Percentiles rank a stretch among this genome's conserved stretches.
phyloP scores from a whole-genome alignment of 2,113 vertebrate genomes.

The Vireo altiloquus region DNA sequence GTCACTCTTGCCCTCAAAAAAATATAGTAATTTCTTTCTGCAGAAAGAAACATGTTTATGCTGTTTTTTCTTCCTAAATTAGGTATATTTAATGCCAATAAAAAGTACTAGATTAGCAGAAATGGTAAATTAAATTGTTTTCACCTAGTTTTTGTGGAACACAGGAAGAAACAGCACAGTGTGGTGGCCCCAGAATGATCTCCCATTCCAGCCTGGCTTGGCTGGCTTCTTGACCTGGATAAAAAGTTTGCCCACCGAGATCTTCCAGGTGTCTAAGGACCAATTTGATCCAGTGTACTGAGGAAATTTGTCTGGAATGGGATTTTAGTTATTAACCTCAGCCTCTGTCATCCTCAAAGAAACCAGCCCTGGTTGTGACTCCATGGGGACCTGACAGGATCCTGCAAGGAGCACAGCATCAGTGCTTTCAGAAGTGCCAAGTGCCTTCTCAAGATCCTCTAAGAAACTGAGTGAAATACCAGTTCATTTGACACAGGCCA shows the following conservation, averaged over 20 bases:
- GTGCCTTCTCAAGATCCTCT: neutral
- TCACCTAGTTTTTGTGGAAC: neutral
- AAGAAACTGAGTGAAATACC: constrained; percentile 2
- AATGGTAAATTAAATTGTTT: neutral
- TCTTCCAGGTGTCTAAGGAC: neutral
- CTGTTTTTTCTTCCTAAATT: neutral
- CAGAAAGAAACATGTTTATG: neutral
- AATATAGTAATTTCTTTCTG: neutral
- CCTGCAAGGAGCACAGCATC: neutral
- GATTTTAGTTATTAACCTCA: neutral
- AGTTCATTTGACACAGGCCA: neutral
- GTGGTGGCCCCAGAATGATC: neutral
- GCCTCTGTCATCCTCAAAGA: neutral
- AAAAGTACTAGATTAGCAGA: neutral
- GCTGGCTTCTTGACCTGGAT: neutral
- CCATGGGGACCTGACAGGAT: accelerated
- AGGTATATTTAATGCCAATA: neutral
- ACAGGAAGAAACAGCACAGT: neutral
- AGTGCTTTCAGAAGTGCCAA: neutral
- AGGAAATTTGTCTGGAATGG: neutral
- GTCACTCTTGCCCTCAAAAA: neutral
- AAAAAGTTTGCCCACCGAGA: neutral
- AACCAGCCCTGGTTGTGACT: neutral
- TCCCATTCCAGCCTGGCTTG: neutral
- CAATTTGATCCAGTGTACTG: neutral